These are phyloP conservation scores for Patella pellucida DNA, from an alignment of 2,888 invertebrate genomes.

Conservation along the genomic window DNA sequence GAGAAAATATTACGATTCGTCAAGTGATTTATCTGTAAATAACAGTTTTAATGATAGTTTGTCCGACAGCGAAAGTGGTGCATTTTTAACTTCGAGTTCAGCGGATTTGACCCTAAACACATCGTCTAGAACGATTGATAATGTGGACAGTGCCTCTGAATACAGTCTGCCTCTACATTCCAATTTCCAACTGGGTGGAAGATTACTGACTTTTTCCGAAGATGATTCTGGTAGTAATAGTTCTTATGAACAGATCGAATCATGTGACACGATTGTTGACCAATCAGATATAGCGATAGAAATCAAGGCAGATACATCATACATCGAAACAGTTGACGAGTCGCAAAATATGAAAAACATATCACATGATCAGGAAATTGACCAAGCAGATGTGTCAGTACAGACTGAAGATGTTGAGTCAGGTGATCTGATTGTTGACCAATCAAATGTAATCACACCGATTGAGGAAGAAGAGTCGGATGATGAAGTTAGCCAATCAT, in stretches of 20 bases:
- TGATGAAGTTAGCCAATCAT: background rate
- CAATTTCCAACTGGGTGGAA: constrained; percentile 1
- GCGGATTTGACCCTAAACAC: background rate
- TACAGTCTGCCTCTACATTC: constrained; percentile 9
- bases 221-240: background rate
- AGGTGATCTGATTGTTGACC: background rate
- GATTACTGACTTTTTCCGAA: background rate
- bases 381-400: background rate
- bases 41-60: constrained; percentile 35
- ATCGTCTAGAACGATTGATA: background rate
- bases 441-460: background rate
- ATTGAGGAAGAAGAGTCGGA: background rate
- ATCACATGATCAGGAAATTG: background rate
- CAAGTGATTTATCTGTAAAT: constrained; percentile 36
- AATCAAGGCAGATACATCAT: too few relatives aligned
- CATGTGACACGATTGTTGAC: background rate
- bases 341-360: background rate
- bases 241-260: background rate
- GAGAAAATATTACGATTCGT: constrained; percentile 37
- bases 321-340: too few relatives aligned
- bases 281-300: too few relatives aligned
- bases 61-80: constrained; percentile 22
- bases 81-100: constrained; percentile 6
- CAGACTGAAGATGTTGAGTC: background rate
- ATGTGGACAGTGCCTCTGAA: constrained; percentile 43